A percentile compares a stretch with the other conserved stretches of the same genome.
Conservation (phyloP, 2,797 vertebrate genomes). For the Amazona ochrocephala region DNA sequence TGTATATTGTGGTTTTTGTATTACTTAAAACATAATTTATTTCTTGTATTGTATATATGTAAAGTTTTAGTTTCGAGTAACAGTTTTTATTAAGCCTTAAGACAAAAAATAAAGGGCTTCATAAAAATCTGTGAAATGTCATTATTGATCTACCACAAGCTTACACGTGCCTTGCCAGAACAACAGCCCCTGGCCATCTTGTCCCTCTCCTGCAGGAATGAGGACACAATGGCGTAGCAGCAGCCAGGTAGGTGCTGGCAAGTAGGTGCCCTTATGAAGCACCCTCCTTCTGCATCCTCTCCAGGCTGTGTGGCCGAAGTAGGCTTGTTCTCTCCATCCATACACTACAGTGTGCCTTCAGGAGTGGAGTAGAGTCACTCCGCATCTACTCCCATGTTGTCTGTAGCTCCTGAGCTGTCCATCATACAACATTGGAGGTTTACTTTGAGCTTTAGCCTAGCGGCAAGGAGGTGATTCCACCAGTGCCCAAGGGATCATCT, state of each 20-base stretch:
- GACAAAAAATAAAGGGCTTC: conserved; percentile 60
- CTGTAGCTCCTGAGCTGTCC: neutral
- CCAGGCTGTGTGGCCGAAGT: neutral
- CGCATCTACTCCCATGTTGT: fast-evolving
- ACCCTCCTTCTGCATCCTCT: neutral
- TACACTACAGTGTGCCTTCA: fast-evolving
- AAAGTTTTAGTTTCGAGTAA: conserved; percentile 52
- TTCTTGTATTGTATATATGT: conserved; percentile 75
- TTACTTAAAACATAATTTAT: conserved; percentile 76
- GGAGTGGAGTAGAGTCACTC: neutral
- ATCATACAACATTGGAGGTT: fast-evolving
- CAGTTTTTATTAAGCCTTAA: conserved; percentile 66
- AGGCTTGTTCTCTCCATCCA: neutral
- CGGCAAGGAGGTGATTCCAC: neutral
- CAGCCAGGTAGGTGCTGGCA: neutral
- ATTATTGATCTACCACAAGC: neutral
- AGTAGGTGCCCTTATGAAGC: neutral
- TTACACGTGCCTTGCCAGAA: neutral
- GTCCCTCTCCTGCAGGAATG: neutral
- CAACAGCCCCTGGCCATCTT: fast-evolving
- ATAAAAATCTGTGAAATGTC: neutral
- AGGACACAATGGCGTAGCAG: neutral
- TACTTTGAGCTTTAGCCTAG: neutral
- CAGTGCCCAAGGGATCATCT: fast-evolving
- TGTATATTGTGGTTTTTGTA: conserved; percentile 77